Evolutionary conservation across 2,888 invertebrate genomes (phyloP).

Genomic region (Cremastinae sp.): DNA sequence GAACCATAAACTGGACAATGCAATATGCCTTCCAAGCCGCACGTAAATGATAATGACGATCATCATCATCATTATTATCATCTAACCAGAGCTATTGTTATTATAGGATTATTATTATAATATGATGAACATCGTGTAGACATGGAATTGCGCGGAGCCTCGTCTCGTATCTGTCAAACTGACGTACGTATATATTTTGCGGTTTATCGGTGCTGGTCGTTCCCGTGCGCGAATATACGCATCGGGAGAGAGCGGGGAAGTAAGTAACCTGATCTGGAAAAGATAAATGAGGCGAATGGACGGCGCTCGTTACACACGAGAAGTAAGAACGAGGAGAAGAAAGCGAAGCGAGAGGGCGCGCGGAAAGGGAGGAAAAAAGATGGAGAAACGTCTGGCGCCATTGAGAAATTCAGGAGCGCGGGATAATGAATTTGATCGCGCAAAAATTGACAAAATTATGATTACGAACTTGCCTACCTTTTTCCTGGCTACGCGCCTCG

Average conservation of each 20-base stretch:
- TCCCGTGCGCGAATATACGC: not conserved
- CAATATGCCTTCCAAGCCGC: too few relatives aligned
- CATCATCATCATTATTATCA: slow-evolving; percentile 43
- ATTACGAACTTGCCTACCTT: too few relatives aligned
- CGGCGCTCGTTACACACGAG: slow-evolving; percentile 44
- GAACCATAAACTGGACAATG: not conserved
- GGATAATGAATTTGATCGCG: not conserved
- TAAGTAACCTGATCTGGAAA: slow-evolving; percentile 59
- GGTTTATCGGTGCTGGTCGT: not conserved
- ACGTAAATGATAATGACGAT: not conserved
- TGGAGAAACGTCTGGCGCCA: slow-evolving; percentile 57
- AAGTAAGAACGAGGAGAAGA: slow-evolving; percentile 8
- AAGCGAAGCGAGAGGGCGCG: not conserved
- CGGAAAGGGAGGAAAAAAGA: slow-evolving; percentile 34
- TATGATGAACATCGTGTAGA: slow-evolving; percentile 51
- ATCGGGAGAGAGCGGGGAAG: slow-evolving; percentile 27
- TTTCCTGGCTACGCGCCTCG: too few relatives aligned
- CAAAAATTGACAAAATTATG: slow-evolving; percentile 24
- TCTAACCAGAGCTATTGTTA: slow-evolving; percentile 23
- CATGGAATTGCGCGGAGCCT: slow-evolving; percentile 39
- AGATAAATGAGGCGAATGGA: slow-evolving; percentile 59
- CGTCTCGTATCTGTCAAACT: slow-evolving; percentile 48
- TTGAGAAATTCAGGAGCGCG: slow-evolving; percentile 24
- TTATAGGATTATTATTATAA: slow-evolving; percentile 47
- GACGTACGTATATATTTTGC: slow-evolving; percentile 35